A percentile compares a stretch with the other conserved stretches of the same genome.
Conservation (phyloP, 2,113 vertebrate genomes). For the Dicentrarchus labrax region DNA sequence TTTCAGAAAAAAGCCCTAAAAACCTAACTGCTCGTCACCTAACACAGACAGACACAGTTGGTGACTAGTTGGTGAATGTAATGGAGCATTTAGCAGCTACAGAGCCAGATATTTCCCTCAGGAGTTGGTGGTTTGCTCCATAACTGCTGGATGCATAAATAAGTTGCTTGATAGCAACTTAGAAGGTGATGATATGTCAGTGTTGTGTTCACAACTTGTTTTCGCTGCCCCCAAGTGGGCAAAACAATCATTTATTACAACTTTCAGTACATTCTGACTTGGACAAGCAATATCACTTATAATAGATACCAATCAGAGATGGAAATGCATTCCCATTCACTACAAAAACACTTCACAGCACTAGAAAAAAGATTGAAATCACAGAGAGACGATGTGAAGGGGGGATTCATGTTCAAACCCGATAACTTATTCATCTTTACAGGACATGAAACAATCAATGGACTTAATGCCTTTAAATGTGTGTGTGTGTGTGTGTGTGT, state of each 20-base stretch:
- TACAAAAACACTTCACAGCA: slow-evolving; percentile 14
- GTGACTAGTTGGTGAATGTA: neutral
- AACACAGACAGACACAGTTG: neutral
- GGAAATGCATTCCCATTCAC: neutral
- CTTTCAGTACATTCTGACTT: neutral
- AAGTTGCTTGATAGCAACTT: neutral
- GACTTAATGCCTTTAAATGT: neutral
- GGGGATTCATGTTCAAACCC: slow-evolving; percentile 2
- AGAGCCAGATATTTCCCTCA: neutral
- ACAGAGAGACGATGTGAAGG: neutral
- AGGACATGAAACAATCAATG: neutral
- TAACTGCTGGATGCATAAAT: neutral
- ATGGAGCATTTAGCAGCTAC: neutral
- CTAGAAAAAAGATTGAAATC: neutral
- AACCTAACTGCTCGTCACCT: neutral
- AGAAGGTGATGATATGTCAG: neutral
- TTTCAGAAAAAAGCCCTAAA: neutral
- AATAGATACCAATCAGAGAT: neutral
- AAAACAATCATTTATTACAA: neutral
- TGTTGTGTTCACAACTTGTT: neutral
- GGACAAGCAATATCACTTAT: neutral
- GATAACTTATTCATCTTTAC: neutral
- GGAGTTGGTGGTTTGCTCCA: too few relatives aligned
- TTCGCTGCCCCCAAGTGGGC: neutral
- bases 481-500: slow-evolving; percentile 1